These are phyloP conservation scores for Pocillopora verrucosa DNA, from an alignment of 64 coral and sea anemone genomes.

Conservation along the genomic window DNA sequence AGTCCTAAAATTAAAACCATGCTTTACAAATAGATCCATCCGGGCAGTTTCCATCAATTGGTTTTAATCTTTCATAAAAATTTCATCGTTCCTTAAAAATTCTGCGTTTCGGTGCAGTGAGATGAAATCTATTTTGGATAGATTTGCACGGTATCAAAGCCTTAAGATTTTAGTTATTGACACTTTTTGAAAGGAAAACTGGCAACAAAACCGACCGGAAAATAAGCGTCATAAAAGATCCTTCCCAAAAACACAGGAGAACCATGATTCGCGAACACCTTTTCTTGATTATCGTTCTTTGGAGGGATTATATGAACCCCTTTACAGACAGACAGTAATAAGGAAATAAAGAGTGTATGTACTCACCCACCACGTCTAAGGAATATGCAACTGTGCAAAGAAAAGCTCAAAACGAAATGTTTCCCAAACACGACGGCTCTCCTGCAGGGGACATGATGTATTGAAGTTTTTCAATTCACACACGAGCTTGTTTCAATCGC, in stretches of 20 bases:
- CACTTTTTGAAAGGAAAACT: background rate
- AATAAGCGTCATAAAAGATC: background rate
- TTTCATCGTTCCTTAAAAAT: no score
- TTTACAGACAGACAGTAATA: background rate
- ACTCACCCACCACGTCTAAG: conserved; percentile 4
- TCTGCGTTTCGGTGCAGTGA: no score
- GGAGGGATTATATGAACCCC: background rate
- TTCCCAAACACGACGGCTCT: background rate
- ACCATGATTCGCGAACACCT: background rate
- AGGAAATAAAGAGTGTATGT: background rate
- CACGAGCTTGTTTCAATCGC: background rate
- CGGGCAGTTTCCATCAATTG: no score
- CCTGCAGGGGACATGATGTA: background rate
- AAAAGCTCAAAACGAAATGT: background rate
- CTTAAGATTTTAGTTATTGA: background rate
- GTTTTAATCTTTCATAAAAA: no score
- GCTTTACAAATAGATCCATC: no score
- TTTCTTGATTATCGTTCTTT: background rate
- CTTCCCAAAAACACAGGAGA: background rate
- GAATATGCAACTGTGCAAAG: background rate
- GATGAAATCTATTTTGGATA: no score
- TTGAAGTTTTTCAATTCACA: background rate
- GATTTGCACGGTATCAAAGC: background rate
- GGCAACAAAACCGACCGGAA: background rate
- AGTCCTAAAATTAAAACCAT: background rate